These are phyloP conservation scores for Vollenhovia emeryi DNA, from an alignment of 1,140 invertebrate genomes.

Conservation along the genomic window DNA sequence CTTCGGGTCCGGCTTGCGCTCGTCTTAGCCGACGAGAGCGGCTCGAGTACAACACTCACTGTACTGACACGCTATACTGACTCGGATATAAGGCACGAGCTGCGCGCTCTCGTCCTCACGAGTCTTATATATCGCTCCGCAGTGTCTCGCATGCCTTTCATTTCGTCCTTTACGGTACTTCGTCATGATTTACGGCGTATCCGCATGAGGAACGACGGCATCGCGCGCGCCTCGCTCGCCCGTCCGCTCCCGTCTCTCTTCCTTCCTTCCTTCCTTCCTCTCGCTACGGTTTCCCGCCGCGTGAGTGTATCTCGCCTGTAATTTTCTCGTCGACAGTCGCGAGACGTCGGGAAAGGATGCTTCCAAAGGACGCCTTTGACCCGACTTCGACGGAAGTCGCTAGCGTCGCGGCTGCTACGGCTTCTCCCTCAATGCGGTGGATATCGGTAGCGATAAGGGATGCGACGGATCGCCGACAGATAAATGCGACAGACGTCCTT, in stretches of 20 bases:
- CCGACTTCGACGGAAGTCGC: constrained; percentile 43
- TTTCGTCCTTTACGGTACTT: constrained; percentile 76
- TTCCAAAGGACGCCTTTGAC: constrained; percentile 49
- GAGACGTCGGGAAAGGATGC: constrained; percentile 45
- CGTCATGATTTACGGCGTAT: constrained; percentile 75
- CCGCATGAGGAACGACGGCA: constrained; percentile 71
- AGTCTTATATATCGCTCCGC: constrained; percentile 58
- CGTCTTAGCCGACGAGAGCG: not conserved
- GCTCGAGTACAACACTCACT: constrained; percentile 44
- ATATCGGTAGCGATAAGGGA: constrained; percentile 28
- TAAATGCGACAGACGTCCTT: not conserved
- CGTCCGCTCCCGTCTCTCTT: not conserved
- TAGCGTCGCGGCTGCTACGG: not conserved
- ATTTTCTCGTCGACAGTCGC: constrained; percentile 69
- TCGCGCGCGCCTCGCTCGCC: constrained; percentile 51
- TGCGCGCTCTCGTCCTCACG: constrained; percentile 42
- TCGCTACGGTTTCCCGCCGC: constrained; percentile 27
- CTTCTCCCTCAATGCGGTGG: constrained; percentile 9
- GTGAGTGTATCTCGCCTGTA: constrained; percentile 59
- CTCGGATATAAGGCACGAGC: constrained; percentile 65
- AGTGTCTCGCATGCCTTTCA: constrained; percentile 74
- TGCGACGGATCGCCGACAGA: not conserved
- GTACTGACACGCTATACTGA: constrained; percentile 53
- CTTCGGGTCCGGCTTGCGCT: too few species aligned
- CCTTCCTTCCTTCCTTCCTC: constrained; percentile 44